Base-by-base conservation (phyloP, 2,113 vertebrate genomes). In the Hippocampus barbouri region DNA sequence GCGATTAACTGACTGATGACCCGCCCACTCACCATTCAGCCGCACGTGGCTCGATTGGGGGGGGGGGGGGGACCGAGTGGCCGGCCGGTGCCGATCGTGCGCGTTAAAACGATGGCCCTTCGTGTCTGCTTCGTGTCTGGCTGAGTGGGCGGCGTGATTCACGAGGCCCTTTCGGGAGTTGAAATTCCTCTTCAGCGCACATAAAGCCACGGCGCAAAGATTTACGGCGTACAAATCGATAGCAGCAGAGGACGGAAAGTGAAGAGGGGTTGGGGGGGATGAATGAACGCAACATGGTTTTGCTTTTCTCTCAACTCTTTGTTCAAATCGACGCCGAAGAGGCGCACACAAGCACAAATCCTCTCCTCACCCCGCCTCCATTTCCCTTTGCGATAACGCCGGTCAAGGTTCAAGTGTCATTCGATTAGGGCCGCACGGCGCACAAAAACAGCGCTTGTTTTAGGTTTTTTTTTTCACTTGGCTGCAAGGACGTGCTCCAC, bases 341-440 rank as follows among this genome's bases (percentile, higher is more conserved):
- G 51, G 56, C 30, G 59, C 86, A 85, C 83, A 85, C 86, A 88
- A 86, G 86, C 30, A 34, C 30, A 34, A 34, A 86, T 73, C 40
- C 21, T 70, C 74, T 74, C 57, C 69, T 71, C 6, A 0, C 66
- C 78, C 51, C 51, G 41, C 10, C 70, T 2, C 15, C 30, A 8
- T 38, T 2, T 60, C 8, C 27, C 59, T 8, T 18, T 2, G 27
- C 27, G 23, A 23, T 59, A 18, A 74, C 77, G 78, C 73, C 69
- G 85, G 81, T 86, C 74, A 30, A 75, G 69, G 89, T 86, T 89
- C 87, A 88, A 89, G 80, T 79, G 78, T 67, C 47, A 73, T 60
- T 80, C 59, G 65, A 72, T 91, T 88, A 85, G 82, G 75, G 76
- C 83, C 80, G 79, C 41, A 76, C 69, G 79, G 73, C n/a, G n/a